Base-by-base conservation (phyloP, 2,113 vertebrate genomes). In the Gopherus evgoodei region DNA sequence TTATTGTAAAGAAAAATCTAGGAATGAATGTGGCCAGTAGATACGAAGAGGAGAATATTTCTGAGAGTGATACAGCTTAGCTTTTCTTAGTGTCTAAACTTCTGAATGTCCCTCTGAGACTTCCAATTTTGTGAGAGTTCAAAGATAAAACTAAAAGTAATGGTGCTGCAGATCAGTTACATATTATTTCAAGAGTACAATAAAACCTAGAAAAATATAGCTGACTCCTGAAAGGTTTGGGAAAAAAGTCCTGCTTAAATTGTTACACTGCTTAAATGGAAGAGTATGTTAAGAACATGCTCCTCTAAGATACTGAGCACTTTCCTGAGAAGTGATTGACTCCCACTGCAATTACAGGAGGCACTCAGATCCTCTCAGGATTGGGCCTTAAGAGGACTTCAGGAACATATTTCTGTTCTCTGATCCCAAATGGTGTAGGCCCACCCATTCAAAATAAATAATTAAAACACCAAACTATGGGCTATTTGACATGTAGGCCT, bases 271-370 rank as follows among this genome's bases (percentile, higher is more conserved):
- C 79, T 91, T 80, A 91, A 90, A 92, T 2, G 83, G 25, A 86
- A 27, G 11, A 85, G 52, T 29, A 25, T 57, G 59, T 93, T 93
- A 5, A 62, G 91, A 85, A 69, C 0, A 1, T 7, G 19, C 21
- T 56, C 57, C 54, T 50, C 4, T 17, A 62, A 91, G 5, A 14
- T 17, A 38, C 1, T 0, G 0, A n/a, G 81, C 35, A n/a, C 62
- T n/a, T 69, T 10, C 16, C 35, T 35, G 62, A 65, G 62, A 65
- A 17, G 59, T 85, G 42, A 24, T 81, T 50, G 81, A 38, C 17
- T 65, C 75, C 75, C 42, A 47, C 24, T 80, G 29, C 52, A 50
- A 80, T 80, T 17, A 35, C 27, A 80, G 47, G 49, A 80, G 47
- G 10, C 16, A 19, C 16, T 49, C 29, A 31, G 47, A 80, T 52